A percentile compares a stretch with the other conserved stretches of the same genome.
These are phyloP conservation scores for Cardiocondyla obscurior DNA, from an alignment of 1,140 invertebrate genomes.

Conservation along the genomic window DNA sequence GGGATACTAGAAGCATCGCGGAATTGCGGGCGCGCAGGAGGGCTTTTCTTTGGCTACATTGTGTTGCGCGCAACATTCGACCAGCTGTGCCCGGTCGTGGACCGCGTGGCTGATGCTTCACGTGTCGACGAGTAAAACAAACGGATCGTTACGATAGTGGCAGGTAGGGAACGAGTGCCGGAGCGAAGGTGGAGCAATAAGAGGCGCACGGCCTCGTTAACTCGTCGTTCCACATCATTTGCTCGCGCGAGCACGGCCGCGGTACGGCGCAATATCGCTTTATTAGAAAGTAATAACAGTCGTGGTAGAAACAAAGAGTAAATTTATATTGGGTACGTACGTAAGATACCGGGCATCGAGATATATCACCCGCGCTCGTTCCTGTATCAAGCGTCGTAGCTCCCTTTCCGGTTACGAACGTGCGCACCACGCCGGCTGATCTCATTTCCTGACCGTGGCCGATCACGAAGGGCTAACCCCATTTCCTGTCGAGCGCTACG, in stretches of 20 bases:
- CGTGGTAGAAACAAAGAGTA: conserved; percentile 58
- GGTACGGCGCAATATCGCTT: conserved; percentile 69
- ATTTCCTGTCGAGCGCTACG: conserved; percentile 59
- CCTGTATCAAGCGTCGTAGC: conserved; percentile 50
- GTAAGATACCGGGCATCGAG: conserved; percentile 60
- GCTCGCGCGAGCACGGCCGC: conserved; percentile 56
- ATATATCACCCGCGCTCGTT: conserved; percentile 63
- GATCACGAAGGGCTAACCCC: conserved; percentile 66
- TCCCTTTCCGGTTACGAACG: conserved; percentile 44
- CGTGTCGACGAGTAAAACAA: conserved; percentile 62
- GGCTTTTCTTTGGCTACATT: neutral
- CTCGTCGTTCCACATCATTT: conserved; percentile 74
- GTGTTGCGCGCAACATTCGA: conserved; percentile 23
- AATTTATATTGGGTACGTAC: conserved; percentile 67
- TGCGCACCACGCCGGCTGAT: conserved; percentile 19
- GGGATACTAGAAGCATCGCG: neutral
- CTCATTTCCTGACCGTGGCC: conserved; percentile 55
- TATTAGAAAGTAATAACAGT: conserved; percentile 77
- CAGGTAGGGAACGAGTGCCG: conserved; percentile 35
- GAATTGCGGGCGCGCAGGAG: neutral
- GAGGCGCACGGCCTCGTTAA: conserved; percentile 71
- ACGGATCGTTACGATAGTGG: conserved; percentile 66
- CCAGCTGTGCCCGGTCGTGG: conserved; percentile 15
- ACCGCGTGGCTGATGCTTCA: conserved; percentile 47
- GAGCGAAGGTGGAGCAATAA: conserved; percentile 27